A percentile compares a stretch with the other conserved stretches of the same genome.
Conservation (phyloP, 2,113 vertebrate species). For the Centrocercus urophasianus region DNA sequence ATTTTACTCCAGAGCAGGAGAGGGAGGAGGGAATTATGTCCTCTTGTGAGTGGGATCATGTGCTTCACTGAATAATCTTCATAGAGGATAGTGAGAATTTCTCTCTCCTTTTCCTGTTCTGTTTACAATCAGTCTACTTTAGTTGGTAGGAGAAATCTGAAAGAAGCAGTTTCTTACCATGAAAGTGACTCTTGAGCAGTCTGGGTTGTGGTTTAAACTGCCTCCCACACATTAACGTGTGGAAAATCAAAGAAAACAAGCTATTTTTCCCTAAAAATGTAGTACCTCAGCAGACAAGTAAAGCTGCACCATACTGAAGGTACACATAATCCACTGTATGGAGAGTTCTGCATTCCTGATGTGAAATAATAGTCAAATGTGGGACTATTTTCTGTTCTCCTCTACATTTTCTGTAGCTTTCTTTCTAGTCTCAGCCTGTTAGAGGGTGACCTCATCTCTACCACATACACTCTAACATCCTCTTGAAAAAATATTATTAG, state of each 20-base stretch:
- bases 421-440: not conserved
- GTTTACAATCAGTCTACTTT: constrained; percentile 5
- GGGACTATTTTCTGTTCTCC: not conserved
- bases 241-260: not conserved
- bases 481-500: not conserved
- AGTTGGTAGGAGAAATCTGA: not conserved
- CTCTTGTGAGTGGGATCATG: not conserved
- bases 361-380: not conserved
- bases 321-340: not conserved
- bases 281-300: not conserved
- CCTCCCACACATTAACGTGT: not conserved
- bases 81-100: not conserved
- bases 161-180: not conserved
- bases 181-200: not conserved
- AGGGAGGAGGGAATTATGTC: not conserved
- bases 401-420: not conserved
- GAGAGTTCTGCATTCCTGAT: not conserved
- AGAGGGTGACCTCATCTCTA: not conserved
- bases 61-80: not conserved
- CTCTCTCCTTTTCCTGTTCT: not conserved
- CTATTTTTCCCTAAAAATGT: not conserved
- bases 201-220: constrained; percentile 23
- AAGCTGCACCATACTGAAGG: not conserved
- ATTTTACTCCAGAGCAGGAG: not conserved
- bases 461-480: not conserved